Evolutionary conservation across 2,797 vertebrate species (phyloP).

Genomic region (Sciurus vulgaris): DNA sequence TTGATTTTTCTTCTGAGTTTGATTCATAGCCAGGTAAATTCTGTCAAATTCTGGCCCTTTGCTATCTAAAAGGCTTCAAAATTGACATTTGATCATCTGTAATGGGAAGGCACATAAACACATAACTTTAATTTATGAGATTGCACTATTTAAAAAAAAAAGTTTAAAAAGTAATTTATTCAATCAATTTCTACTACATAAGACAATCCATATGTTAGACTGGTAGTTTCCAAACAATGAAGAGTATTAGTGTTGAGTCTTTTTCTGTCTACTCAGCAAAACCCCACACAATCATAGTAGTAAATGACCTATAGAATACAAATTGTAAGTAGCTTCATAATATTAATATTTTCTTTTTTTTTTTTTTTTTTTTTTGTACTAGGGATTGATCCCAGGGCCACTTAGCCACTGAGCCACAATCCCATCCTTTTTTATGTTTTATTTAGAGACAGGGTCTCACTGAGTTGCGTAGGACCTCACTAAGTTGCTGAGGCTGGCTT

Average conservation of each 20-base stretch:
- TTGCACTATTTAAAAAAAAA: neutral
- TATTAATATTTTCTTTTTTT: neutral
- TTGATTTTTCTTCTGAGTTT: slow-evolving; percentile 33
- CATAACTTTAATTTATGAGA: slow-evolving; percentile 55
- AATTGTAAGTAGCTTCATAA: slow-evolving; percentile 9
- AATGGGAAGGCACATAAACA: slow-evolving; percentile 7
- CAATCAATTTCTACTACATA: slow-evolving; percentile 42
- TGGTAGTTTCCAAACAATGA: slow-evolving; percentile 53
- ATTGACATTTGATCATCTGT: slow-evolving; percentile 56
- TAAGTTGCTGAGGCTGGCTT: no score
- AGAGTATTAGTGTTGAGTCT: slow-evolving; percentile 20
- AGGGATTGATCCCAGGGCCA: no score
- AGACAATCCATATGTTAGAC: slow-evolving; percentile 41
- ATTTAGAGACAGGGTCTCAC: no score
- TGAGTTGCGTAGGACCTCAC: no score
- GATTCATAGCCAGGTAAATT: slow-evolving; percentile 40
- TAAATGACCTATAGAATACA: slow-evolving; percentile 7
- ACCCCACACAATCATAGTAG: neutral
- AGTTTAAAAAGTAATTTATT: slow-evolving; percentile 38
- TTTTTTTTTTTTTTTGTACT: no score
- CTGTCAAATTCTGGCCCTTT: slow-evolving; percentile 27
- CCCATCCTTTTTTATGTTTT: no score
- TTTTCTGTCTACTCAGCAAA: slow-evolving; percentile 50
- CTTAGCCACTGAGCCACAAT: no score
- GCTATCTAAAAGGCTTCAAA: slow-evolving; percentile 33